Base-by-base conservation (phyloP, 2,797 vertebrate genomes). In the Squalus acanthias region DNA sequence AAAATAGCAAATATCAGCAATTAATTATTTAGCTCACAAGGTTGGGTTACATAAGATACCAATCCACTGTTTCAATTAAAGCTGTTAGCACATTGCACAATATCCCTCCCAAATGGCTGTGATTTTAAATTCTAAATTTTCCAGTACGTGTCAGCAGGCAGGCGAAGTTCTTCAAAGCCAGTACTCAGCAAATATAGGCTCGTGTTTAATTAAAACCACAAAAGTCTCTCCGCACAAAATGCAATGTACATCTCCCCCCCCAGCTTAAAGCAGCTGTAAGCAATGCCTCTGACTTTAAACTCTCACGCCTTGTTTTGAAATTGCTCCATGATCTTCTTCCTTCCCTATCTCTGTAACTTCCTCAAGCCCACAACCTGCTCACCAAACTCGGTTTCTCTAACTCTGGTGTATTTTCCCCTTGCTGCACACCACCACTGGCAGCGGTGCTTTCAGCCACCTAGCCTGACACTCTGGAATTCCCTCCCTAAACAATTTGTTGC, bases 1-100 rank as follows among this genome's bases (percentile, higher is more conserved):
- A 98, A 97, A 39, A 95, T 72, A 95, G 72, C 46, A 76, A 95
- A 57, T 20, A 76, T 95, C n/a, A 95, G 29, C 50, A 72, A 33
- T 92, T 60, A 92, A 60, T 95, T 29, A 72, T 95, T 74, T 57
- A 33, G 15, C 50, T 76, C 24, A 22, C 22, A 76, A 33, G 50
- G 17, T 29, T 57, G n/a, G 46, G 4, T 53, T 95, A n/a, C 15
- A 12, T 89, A 74, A 7, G 50, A 29, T 26, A 53, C 50, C 46
- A 50, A 29, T 65, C 15, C 22, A 33, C 1, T 88, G 7, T 93
- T 93, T 57, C 65, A 76, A 50, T 29, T 53, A 33, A 72, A 95
- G 5, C 29, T 29, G 91, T 22, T 13, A 60, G 29, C 29, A 9
- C 46, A 53, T 76, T 76, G 70, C 50, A 95, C 20, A 70, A 7